Evolutionary conservation across 2,888 invertebrate species (phyloP).

Genomic region (Macrophya alboannulata): DNA sequence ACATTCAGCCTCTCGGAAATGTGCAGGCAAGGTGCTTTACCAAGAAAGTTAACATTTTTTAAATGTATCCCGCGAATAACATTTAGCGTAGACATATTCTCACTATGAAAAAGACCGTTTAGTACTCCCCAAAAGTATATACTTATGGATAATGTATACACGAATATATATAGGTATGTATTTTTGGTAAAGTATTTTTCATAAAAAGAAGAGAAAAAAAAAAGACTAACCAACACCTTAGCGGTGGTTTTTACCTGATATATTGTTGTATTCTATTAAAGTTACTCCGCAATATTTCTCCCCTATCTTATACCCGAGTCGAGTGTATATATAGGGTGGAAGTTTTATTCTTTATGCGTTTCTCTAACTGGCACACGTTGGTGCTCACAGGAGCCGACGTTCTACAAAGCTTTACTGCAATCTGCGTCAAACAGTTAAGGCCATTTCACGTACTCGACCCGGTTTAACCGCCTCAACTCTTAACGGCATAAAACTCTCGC

Average conservation of each 20-base stretch:
- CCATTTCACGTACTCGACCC: conserved; percentile 38
- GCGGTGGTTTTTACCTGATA: conserved; percentile 22
- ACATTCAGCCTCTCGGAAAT: not conserved
- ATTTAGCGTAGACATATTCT: not conserved
- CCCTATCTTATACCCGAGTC: conserved; percentile 47
- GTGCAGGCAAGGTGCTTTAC: not conserved
- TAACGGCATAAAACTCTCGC: conserved; percentile 26
- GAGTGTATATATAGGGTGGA: conserved; percentile 27
- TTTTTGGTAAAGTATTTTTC: conserved; percentile 29
- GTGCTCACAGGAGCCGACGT: not conserved
- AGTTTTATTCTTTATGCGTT: conserved; percentile 53
- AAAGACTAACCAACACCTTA: not conserved
- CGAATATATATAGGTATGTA: too few species aligned
- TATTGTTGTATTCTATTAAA: conserved; percentile 54
- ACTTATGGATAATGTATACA: not conserved
- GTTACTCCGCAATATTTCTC: conserved; percentile 53
- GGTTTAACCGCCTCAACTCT: conserved; percentile 37
- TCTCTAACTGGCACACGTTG: conserved; percentile 34
- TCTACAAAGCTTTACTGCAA: conserved; percentile 37
- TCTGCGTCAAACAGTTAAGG: conserved; percentile 50
- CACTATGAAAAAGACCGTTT: conserved; percentile 38
- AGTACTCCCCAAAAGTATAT: conserved; percentile 35
- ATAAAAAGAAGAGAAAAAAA: not conserved
- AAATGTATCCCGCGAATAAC: conserved; percentile 17
- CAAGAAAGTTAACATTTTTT: not conserved